A percentile compares a stretch with the other conserved stretches of the same genome.
Evolutionary conservation across 2,797 vertebrate species (phyloP).

Genomic region (Hypotaenidia philippensis): DNA sequence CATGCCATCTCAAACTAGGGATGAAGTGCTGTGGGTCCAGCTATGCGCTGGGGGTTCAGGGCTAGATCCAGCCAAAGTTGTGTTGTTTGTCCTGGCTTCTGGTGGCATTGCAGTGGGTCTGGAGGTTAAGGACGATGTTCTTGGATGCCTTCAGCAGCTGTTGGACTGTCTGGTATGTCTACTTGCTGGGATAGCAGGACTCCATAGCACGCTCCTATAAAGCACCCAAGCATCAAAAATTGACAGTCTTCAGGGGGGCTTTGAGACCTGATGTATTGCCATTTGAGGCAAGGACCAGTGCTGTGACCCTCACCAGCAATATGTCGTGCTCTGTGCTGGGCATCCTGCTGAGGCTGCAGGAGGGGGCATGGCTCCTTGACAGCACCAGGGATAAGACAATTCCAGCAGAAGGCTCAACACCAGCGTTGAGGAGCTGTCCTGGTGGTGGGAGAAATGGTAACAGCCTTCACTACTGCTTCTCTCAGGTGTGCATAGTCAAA

Average conservation of each 20-base stretch:
- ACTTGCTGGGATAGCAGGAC: background rate
- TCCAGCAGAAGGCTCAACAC: background rate
- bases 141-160: background rate
- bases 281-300: background rate
- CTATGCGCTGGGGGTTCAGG: accelerated
- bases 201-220: accelerated
- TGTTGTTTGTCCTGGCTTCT: background rate
- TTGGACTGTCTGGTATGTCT: background rate
- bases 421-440: background rate
- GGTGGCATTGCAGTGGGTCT: background rate
- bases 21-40: background rate
- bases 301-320: background rate
- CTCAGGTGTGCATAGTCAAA: accelerated
- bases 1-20: background rate
- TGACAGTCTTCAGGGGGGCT: background rate
- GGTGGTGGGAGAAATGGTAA: background rate
- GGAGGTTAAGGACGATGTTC: background rate
- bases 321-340: background rate
- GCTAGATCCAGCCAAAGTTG: background rate
- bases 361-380: background rate
- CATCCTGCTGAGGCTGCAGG: background rate
- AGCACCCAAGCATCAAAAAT: background rate
- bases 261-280: background rate
- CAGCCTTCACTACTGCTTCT: background rate
- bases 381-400: accelerated